Conservation (phyloP, 2,797 vertebrate genomes). For the Podarcis lilfordi region DNA sequence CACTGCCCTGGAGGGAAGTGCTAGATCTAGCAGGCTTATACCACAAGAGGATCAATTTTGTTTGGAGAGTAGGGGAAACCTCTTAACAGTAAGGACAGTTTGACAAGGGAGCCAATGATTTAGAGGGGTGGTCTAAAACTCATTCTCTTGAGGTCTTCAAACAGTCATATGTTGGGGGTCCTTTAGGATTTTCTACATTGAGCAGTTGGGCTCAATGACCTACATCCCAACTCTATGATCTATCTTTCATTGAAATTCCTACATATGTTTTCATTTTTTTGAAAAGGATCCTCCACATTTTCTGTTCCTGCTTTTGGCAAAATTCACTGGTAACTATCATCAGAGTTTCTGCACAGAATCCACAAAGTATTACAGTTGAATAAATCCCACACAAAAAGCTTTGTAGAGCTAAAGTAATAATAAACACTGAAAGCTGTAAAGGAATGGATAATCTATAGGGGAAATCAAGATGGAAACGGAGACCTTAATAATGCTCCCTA, state of each 20-base stretch:
- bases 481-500: conserved; percentile 10
- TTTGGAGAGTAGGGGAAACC: background rate
- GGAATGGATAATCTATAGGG: conserved; percentile 30
- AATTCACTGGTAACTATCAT: background rate
- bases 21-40: background rate
- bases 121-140: background rate
- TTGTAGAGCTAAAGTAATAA: conserved; percentile 24
- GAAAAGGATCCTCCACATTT: background rate
- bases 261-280: background rate
- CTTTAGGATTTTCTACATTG: background rate
- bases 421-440: background rate
- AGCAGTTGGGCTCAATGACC: background rate
- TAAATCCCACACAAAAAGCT: background rate
- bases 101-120: background rate
- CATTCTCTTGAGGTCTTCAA: background rate
- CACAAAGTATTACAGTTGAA: background rate
- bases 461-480: conserved; percentile 15
- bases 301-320: background rate
- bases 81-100: background rate
- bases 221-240: background rate
- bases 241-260: background rate
- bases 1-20: background rate
- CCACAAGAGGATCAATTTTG: background rate
- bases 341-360: background rate
- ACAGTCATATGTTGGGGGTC: background rate